Evolutionary conservation across 1,140 invertebrate species (phyloP).

Genomic region (Euura lappo): DNA sequence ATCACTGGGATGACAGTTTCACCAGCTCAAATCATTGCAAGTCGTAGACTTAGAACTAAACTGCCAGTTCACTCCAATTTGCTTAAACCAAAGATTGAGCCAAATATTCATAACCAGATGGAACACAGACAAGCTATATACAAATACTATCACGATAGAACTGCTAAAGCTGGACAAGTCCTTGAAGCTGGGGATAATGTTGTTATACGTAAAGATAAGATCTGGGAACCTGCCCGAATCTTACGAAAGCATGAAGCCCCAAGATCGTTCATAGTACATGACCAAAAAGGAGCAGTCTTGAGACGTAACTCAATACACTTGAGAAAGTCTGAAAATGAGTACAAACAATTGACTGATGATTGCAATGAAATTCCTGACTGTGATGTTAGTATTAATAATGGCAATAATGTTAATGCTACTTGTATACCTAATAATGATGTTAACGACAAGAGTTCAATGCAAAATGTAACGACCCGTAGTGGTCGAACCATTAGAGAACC

Average conservation of each 20-base stretch:
- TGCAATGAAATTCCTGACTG: background rate
- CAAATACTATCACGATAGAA: background rate
- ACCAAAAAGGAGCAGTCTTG: background rate
- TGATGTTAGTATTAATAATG: background rate
- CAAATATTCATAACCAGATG: background rate
- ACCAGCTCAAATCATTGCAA: slow-evolving; percentile 28
- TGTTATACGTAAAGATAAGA: background rate
- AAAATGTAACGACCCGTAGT: background rate
- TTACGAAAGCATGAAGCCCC: background rate
- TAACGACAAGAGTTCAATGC: background rate
- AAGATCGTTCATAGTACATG: background rate
- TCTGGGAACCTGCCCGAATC: background rate
- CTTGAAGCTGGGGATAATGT: background rate
- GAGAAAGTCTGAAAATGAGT: background rate
- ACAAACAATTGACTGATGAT: background rate
- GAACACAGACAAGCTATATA: background rate
- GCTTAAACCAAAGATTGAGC: background rate
- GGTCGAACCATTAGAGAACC: background rate
- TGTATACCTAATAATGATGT: background rate
- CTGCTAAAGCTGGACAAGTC: background rate
- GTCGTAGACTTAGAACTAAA: slow-evolving; percentile 21
- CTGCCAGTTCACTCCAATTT: slow-evolving; percentile 16
- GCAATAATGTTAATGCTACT: background rate
- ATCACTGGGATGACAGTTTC: slow-evolving; percentile 18
- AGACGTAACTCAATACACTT: background rate